Evolutionary conservation across 2,888 invertebrate species (phyloP), one percentile per base, ranked within the genome.

Genomic region (Hermaeophaga mercurialis): DNA sequence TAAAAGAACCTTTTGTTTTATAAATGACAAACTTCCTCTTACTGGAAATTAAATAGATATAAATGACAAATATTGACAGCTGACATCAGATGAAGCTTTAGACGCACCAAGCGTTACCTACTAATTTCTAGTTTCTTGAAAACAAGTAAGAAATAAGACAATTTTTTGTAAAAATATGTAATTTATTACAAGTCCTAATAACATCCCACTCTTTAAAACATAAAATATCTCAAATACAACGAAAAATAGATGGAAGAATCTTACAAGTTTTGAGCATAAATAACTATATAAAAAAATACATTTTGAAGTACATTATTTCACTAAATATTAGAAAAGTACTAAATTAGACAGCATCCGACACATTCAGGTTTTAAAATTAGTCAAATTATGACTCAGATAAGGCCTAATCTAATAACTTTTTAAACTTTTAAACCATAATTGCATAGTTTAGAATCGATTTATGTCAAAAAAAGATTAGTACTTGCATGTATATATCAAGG

Each of bases 161-260:
- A 31, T 6, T 14, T 11, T 55, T 44, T 57, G 57, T 63, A 59
- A 62, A 69, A 68, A 66, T 64, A 59, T 54, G 55, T 55, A 59
- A 49, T 60, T 63, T 63, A 63, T 65, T 66, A 49, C 46, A 56
- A 61, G 57, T 64, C 64, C 62, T 63, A 59, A 55, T 61, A 67
- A 66, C 66, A 67, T 64, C 63, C 66, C 66, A 62, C 48, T 59
- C 39, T 48, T 49, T 31, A 59, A 53, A 60, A 63, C 45, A 52
- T 50, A 48, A 59, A 58, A 61, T 45, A 57, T 46, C 34, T 54
- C 44, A 54, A 45, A 43, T 58, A 53, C 36, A 60, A 56, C 45
- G 45, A 50, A 56, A 43, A 44, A 56, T 60, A 63, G 38, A 53
- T 49, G 57, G 59, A 59, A 62, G 61, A 59, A 59, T 48, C 36